phyloP scores from a whole-genome alignment of 2,113 vertebrate genomes.

The Prunella fulvescens region DNA sequence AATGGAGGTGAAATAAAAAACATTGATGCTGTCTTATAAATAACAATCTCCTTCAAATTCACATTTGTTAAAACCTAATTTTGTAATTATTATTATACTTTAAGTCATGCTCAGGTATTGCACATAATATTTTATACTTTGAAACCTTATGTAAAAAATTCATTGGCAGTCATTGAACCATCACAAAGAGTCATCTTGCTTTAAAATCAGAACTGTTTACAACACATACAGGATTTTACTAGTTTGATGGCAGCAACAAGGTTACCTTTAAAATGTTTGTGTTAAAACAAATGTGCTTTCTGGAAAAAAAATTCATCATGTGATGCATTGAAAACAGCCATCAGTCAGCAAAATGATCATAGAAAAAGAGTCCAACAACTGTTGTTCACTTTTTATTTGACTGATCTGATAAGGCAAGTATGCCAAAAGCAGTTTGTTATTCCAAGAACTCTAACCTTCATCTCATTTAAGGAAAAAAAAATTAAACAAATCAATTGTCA shows the following conservation, averaged over 20 bases:
- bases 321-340: background rate
- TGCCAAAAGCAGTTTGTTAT: background rate
- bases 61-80: background rate
- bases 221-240: background rate
- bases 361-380: background rate
- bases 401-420: background rate
- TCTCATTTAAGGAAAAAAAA: background rate
- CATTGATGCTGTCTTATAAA: background rate
- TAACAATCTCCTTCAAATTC: background rate
- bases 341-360: background rate
- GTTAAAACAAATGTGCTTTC: background rate
- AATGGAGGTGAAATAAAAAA: background rate
- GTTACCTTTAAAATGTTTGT: conserved; percentile 10
- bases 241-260: background rate
- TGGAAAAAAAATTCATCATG: background rate
- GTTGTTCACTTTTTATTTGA: conserved; percentile 6
- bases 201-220: background rate
- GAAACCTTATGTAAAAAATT: background rate
- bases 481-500: background rate
- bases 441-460: background rate
- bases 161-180: background rate
- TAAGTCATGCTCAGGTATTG: background rate
- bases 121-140: background rate
- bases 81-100: background rate
- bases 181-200: background rate